Evolutionary conservation across 2,113 vertebrate genomes (phyloP).

Genomic region (Edolisoma coerulescens): DNA sequence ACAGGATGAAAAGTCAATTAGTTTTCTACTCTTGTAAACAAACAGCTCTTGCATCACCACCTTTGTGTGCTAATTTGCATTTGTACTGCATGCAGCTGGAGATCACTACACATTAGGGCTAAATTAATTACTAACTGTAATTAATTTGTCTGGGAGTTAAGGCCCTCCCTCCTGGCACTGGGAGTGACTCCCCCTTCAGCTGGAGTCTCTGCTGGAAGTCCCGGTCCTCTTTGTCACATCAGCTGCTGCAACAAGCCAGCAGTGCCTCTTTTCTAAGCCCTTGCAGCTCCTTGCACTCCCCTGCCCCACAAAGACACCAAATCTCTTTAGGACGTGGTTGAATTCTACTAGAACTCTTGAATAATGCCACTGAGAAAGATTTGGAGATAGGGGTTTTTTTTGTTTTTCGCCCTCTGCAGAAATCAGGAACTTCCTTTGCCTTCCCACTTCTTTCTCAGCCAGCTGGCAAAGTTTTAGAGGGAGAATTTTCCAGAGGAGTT

Average conservation of each 20-base stretch:
- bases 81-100: background rate
- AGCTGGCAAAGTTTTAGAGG: background rate
- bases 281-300: background rate
- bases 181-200: background rate
- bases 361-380: background rate
- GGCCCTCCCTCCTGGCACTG: rapidly evolving
- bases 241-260: background rate
- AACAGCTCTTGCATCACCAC: background rate
- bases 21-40: background rate
- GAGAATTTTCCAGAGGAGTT: background rate
- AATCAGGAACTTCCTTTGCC: background rate
- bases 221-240: too few species aligned
- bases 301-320: background rate
- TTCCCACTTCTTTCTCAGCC: background rate
- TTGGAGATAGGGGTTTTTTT: too few species aligned
- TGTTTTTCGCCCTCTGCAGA: background rate
- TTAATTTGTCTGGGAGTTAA: background rate
- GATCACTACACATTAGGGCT: background rate
- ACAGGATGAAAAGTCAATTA: background rate
- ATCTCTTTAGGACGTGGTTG: background rate
- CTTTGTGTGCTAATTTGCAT: background rate
- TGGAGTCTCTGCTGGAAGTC: background rate
- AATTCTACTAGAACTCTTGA: background rate
- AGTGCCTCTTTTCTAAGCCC: background rate
- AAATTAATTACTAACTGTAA: background rate